Evolutionary conservation across 2,113 vertebrate genomes (phyloP).

Genomic region (Sapayoa aenigma): DNA sequence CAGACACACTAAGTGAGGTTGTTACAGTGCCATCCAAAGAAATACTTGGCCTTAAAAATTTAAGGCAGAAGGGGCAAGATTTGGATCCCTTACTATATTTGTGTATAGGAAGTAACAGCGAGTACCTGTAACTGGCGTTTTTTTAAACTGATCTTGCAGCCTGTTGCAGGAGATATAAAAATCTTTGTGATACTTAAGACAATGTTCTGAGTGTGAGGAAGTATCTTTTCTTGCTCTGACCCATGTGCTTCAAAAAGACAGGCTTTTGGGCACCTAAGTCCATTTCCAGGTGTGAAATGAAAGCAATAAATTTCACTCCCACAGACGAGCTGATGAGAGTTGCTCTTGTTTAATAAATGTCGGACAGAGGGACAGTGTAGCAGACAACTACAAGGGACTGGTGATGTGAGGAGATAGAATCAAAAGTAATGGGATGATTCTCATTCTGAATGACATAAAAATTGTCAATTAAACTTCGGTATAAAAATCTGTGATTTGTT

Average conservation of each 20-base stretch:
- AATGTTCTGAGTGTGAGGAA: neutral
- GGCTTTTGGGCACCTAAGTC: neutral
- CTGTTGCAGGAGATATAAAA: neutral
- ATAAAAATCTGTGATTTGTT: neutral
- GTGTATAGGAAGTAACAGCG: neutral
- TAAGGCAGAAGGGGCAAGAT: neutral
- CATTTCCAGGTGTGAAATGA: neutral
- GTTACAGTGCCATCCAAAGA: neutral
- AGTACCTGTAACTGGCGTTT: neutral
- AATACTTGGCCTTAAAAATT: neutral
- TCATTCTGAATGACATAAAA: neutral
- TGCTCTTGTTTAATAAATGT: neutral
- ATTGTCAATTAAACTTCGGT: neutral
- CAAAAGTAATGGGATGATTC: neutral
- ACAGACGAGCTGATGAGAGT: accelerated
- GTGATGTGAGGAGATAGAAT: neutral
- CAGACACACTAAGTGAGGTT: neutral
- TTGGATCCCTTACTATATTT: neutral
- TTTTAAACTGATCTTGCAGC: neutral
- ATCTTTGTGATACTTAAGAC: neutral
- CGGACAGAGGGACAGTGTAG: neutral
- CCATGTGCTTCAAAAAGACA: neutral
- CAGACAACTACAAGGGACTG: neutral
- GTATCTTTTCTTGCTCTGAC: neutral
- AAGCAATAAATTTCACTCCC: neutral